phyloP scores from a whole-genome alignment of 2,113 vertebrate genomes.

The Rhombomys opimus region DNA sequence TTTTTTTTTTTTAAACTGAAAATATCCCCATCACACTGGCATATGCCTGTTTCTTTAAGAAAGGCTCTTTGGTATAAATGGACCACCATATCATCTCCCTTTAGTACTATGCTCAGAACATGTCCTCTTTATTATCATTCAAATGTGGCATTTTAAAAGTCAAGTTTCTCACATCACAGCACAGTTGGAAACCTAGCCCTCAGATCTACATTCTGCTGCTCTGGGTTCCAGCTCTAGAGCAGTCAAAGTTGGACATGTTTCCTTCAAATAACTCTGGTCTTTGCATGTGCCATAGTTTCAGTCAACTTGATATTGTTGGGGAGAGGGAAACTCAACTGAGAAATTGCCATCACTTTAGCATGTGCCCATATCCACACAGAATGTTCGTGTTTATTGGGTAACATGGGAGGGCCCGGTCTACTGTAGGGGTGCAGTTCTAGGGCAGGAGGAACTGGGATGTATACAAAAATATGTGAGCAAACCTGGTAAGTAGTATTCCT shows the following conservation, averaged over 20 bases:
- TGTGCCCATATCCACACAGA: neutral
- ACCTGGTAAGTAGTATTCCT: neutral
- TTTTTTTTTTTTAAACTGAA: neutral
- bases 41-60: neutral
- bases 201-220: neutral
- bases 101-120: neutral
- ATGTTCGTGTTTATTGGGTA: neutral
- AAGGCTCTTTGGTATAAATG: neutral
- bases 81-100: neutral
- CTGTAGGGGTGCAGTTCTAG: too few species aligned
- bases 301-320: neutral
- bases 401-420: neutral
- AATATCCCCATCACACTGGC: neutral
- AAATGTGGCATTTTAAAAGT: neutral
- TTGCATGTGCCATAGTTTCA: neutral
- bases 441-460: neutral
- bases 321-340: neutral
- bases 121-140: neutral
- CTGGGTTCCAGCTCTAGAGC: neutral
- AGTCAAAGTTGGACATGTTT: neutral
- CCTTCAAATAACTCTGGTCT: slow-evolving; percentile 25
- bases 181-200: neutral
- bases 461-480: neutral
- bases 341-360: neutral
- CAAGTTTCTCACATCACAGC: neutral